Conservation (phyloP, 1,140 invertebrate genomes). For the Oncopodura yosiiana region DNA sequence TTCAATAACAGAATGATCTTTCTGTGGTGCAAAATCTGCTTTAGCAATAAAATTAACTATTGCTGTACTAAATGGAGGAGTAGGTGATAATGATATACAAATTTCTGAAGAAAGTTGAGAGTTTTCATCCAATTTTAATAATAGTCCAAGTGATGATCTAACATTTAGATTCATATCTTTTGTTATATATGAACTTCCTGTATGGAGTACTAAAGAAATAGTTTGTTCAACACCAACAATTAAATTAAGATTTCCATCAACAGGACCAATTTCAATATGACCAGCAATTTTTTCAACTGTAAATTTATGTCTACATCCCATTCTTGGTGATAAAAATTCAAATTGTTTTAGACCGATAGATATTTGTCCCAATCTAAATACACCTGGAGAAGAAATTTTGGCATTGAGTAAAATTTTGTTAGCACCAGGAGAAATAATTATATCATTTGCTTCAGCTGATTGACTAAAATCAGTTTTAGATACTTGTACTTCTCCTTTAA, state of each 20-base stretch:
- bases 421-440: conserved; percentile 55
- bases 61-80: conserved; percentile 58
- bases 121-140: conserved; percentile 38
- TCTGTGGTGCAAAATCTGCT: conserved; percentile 59
- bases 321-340: conserved; percentile 28
- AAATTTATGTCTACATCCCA: conserved; percentile 31
- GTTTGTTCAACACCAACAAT: conserved; percentile 46
- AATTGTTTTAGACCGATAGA: conserved; percentile 31
- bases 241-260: conserved; percentile 49
- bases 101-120: conserved; percentile 42
- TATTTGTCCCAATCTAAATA: conserved; percentile 41
- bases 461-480: conserved; percentile 52
- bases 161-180: conserved; percentile 44
- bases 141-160: conserved; percentile 45
- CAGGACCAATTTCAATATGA: conserved; percentile 27
- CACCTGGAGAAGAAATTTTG: conserved; percentile 41
- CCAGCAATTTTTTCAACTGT: conserved; percentile 16
- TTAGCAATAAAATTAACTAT: conserved; percentile 54
- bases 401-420: conserved; percentile 57
- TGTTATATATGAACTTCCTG: conserved; percentile 42
- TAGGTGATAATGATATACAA: conserved; percentile 51
- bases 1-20: conserved; percentile 54
- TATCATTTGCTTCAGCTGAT: conserved; percentile 47
- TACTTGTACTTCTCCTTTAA: conserved; percentile 36
- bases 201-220: conserved; percentile 41